These are phyloP conservation scores for Oreochromis niloticus DNA, from an alignment of 2,113 vertebrate genomes.

Conservation along the genomic window DNA sequence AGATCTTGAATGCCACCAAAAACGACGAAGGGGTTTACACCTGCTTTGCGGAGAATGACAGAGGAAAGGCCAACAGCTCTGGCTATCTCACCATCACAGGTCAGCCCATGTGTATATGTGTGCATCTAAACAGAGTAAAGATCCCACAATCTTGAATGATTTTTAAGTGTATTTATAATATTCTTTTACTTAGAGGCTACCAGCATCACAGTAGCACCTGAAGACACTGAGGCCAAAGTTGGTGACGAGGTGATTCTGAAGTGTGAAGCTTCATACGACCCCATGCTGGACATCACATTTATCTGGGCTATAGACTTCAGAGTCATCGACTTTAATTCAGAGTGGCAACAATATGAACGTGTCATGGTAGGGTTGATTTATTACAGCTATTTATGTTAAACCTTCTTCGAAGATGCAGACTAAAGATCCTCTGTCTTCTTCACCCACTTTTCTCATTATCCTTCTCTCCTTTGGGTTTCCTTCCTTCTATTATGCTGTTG, in stretches of 20 bases:
- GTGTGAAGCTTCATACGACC: conserved; percentile 89
- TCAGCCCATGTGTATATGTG: conserved; percentile 22
- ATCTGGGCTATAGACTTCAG: conserved; percentile 92
- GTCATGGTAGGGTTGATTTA: conserved; percentile 74
- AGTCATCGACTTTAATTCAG: conserved; percentile 85
- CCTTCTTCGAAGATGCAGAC: neutral
- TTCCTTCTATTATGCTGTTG: neutral
- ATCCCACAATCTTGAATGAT: neutral
- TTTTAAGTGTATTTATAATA: neutral
- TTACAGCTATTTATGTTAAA: neutral
- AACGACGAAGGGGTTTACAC: conserved; percentile 87
- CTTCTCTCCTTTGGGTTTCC: neutral
- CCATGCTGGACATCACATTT: conserved; percentile 87
- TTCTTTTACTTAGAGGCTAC: conserved; percentile 79
- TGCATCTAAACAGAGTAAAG: neutral
- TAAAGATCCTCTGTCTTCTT: neutral
- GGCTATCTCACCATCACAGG: conserved; percentile 89
- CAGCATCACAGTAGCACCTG: conserved; percentile 79
- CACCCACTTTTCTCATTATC: neutral
- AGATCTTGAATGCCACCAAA: conserved; percentile 87
- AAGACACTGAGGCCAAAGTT: conserved; percentile 82
- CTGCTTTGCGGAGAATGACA: conserved; percentile 92
- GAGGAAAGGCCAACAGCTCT: conserved; percentile 89
- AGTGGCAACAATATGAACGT: conserved; percentile 84
- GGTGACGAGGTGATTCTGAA: conserved; percentile 86